Percentiles rank a stretch among this genome's conserved stretches.
phyloP scores from a whole-genome alignment of 1,140 invertebrate genomes.

The Lerema accius region DNA sequence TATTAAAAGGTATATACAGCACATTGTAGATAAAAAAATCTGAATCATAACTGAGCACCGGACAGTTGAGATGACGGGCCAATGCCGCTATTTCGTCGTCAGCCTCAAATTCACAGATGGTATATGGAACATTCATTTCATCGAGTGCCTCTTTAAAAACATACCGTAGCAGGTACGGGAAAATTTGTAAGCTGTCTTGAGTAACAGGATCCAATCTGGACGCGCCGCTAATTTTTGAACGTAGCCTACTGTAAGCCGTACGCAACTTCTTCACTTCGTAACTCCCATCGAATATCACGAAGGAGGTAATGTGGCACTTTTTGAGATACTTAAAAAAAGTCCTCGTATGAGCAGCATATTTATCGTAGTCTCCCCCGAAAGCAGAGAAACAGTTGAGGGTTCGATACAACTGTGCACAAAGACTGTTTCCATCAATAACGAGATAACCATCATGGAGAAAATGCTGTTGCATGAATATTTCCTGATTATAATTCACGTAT shows the following conservation, averaged over 20 bases:
- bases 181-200: constrained; percentile 81
- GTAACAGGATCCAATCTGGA: constrained; percentile 74
- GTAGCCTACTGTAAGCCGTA: constrained; percentile 86
- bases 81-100: constrained; percentile 92
- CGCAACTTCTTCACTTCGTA: constrained; percentile 89
- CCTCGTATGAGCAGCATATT: constrained; percentile 84
- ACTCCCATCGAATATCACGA: constrained; percentile 93
- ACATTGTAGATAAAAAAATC: constrained; percentile 96
- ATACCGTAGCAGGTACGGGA: constrained; percentile 88
- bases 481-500: constrained; percentile 88
- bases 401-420: constrained; percentile 89
- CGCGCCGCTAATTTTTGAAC: constrained; percentile 84
- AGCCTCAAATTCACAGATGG: constrained; percentile 92
- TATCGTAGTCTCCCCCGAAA: constrained; percentile 95
- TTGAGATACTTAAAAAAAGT: constrained; percentile 89
- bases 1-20: constrained; percentile 90
- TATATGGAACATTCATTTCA: constrained; percentile 86
- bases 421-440: constrained; percentile 92
- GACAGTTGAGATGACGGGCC: constrained; percentile 89
- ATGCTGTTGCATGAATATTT: constrained; percentile 85
- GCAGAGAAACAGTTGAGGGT: constrained; percentile 85
- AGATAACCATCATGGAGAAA: constrained; percentile 88
- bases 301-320: constrained; percentile 89
- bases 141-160: constrained; percentile 87
- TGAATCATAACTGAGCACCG: constrained; percentile 94